Base-by-base conservation (phyloP, 2,888 invertebrate species). In the Conchocele bisecta region DNA sequence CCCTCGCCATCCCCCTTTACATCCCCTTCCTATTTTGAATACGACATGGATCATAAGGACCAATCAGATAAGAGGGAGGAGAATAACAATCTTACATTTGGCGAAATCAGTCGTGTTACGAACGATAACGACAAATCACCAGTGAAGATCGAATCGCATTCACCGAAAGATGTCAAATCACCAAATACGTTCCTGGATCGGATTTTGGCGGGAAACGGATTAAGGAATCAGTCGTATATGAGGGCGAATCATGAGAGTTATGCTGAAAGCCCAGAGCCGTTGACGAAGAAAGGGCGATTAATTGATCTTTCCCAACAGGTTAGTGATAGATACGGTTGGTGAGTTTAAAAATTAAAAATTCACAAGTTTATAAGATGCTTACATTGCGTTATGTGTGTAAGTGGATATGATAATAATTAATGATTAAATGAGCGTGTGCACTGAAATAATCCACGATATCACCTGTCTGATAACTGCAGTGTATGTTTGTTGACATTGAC, bases 191-290 rank as follows among this genome's bases (percentile, higher is more conserved):
- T 97, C 69, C 94, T 97, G 86, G 97, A 97, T 89, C 93, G 97
- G 88, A 92, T 97, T 26, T 71, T 75, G 58, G 65, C 75, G 9
- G 75, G 67, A 33, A 75, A 77, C 46, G 81, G 81, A 56, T 89
- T 97, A 66, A 93, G 97, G 67, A 98, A 97, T 88, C 97, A 98
- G 90, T 98, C 97, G 88, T 98, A 98, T 88, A 97, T 96, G 24
- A 82, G 92, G 92, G 94, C 94, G 24, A 93, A 93, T 2, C 93
- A 93, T 84, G 94, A 94, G 78, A 93, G 87, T 69, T 79, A 86
- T 29, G 80, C 81, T 15, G 83, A 84, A 20, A 75, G 76, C 53
- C 81, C 76, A 2, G 76, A 64, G 11, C 69, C 48, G 17, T 33
- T 11, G 17, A 33, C 44, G 42, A 54, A 3, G 22, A 59, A 28